A percentile compares a stretch with the other conserved stretches of the same genome.
Conservation (phyloP, 2,113 vertebrate genomes). For the Tautogolabrus adspersus region DNA sequence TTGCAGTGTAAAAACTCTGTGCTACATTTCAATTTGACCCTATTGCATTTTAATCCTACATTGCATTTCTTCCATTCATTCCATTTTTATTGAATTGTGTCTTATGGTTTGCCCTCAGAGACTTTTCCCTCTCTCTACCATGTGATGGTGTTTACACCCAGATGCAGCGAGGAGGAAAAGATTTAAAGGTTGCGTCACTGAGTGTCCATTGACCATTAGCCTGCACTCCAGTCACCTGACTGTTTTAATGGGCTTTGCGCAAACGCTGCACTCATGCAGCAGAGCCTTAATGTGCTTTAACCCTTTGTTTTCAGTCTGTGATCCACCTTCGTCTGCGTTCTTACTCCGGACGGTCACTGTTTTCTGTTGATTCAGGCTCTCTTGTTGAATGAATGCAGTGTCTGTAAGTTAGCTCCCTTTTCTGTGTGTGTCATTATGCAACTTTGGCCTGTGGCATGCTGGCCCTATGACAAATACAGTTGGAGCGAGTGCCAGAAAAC, state of each 20-base stretch:
- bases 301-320: slow-evolving; percentile 19
- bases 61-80: slow-evolving; percentile 2
- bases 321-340: background rate
- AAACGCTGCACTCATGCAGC: slow-evolving; percentile 25
- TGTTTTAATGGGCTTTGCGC: slow-evolving; percentile 48
- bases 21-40: background rate
- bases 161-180: slow-evolving; percentile 57
- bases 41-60: background rate
- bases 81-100: background rate
- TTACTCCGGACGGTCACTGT: background rate
- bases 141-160: slow-evolving; percentile 64
- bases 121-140: background rate
- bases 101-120: background rate
- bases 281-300: slow-evolving; percentile 38
- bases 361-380: slow-evolving; percentile 7
- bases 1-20: slow-evolving; percentile 17
- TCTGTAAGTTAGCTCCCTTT: slow-evolving; percentile 38
- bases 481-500: slow-evolving; percentile 6
- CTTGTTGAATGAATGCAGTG: slow-evolving; percentile 46
- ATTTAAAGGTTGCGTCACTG: slow-evolving; percentile 62
- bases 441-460: slow-evolving; percentile 45
- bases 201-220: slow-evolving; percentile 35
- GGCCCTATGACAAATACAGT: slow-evolving; percentile 48
- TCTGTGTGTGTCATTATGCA: slow-evolving; percentile 55
- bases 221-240: slow-evolving; percentile 58